Conservation (phyloP, 2,888 invertebrate species). For the Callyntrura guangdongensis region DNA sequence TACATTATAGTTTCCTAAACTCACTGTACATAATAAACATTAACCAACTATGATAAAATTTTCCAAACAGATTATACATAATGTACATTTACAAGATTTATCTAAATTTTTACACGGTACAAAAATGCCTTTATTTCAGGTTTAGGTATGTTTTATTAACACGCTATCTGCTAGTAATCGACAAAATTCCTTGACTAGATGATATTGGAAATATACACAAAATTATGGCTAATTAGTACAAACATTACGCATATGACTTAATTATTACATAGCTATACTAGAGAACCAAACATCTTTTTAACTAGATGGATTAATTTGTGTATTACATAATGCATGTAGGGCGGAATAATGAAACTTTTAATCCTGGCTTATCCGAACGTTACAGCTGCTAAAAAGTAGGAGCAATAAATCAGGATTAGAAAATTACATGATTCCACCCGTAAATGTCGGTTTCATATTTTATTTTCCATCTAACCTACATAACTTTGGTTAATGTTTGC, state of each 20-base stretch:
- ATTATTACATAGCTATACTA: neutral
- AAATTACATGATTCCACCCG: no score
- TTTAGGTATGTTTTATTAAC: constrained; percentile 37
- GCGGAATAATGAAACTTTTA: no score
- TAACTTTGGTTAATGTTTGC: constrained; percentile 40
- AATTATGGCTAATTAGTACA: constrained; percentile 3
- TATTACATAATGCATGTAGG: no score
- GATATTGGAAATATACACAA: constrained; percentile 43
- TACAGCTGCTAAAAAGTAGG: no score
- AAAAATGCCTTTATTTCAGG: constrained; percentile 62
- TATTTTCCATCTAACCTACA: constrained; percentile 43
- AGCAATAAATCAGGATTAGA: no score
- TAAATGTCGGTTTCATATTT: neutral
- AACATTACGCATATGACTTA: neutral
- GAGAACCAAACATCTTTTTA: neutral
- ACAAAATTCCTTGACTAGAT: constrained; percentile 71
- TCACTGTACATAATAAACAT: neutral
- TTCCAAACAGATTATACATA: constrained; percentile 5
- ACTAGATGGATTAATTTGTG: no score
- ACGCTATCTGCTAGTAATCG: constrained; percentile 45
- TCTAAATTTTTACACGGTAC: constrained; percentile 34
- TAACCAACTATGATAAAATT: neutral
- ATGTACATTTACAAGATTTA: neutral
- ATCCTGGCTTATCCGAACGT: no score
- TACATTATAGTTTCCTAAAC: neutral